Conservation (phyloP, 2,888 invertebrate species). For the Cactoblastis cactorum region DNA sequence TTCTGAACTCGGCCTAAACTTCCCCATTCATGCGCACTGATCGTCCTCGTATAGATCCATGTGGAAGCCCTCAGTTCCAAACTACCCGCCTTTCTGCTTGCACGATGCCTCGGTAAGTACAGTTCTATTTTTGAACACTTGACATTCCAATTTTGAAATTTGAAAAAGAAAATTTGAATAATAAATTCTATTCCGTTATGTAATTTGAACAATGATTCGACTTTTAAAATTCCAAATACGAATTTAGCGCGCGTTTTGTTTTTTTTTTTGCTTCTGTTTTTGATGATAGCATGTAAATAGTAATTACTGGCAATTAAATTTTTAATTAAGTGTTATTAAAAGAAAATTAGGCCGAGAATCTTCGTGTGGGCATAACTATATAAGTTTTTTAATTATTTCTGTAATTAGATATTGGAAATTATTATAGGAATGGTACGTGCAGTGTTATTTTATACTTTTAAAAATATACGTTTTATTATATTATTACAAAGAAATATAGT, state of each 20-base stretch:
- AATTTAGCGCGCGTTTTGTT: neutral
- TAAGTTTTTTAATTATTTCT: neutral
- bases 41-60: slow-evolving; percentile 41
- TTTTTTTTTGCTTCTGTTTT: neutral
- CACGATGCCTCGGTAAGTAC: slow-evolving; percentile 46
- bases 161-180: neutral
- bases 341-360: neutral
- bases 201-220: neutral
- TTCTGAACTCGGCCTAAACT: slow-evolving; percentile 27
- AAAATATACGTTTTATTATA: no score
- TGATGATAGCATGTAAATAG: neutral
- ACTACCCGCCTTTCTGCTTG: slow-evolving; percentile 22
- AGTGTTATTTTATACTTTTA: no score
- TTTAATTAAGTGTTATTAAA: neutral
- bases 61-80: slow-evolving; percentile 32
- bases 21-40: slow-evolving; percentile 59
- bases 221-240: neutral
- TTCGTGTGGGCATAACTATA: neutral
- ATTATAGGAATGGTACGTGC: no score
- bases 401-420: neutral
- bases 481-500: no score
- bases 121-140: slow-evolving; percentile 3
- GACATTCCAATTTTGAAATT: neutral
- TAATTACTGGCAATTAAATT: neutral
- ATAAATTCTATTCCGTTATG: neutral